phyloP scores from a whole-genome alignment of 2,113 vertebrate genomes.

The Eulemur rufifrons region DNA sequence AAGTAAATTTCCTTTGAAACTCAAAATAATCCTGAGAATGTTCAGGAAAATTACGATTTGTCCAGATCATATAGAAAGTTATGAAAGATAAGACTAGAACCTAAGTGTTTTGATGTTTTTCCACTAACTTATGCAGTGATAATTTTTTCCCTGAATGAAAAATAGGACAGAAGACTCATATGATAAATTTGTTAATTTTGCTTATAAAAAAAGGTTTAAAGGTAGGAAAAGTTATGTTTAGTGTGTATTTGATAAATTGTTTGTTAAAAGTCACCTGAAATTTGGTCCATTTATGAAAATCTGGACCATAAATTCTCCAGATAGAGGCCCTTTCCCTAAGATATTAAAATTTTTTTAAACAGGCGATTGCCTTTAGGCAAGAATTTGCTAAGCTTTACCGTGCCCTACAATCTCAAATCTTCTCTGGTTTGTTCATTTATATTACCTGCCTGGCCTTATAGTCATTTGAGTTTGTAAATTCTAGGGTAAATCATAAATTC shows the following conservation, averaged over 20 bases:
- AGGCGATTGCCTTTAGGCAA: background rate
- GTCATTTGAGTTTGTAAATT: background rate
- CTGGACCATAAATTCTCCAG: background rate
- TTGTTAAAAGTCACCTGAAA: conserved; percentile 3
- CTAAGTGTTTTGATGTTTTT: background rate
- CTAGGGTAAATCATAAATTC: conserved; percentile 28
- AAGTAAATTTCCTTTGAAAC: background rate
- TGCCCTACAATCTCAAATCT: conserved; percentile 9
- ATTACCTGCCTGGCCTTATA: background rate
- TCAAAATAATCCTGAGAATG: background rate
- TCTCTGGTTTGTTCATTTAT: background rate
- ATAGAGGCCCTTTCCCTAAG: background rate
- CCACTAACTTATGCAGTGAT: background rate
- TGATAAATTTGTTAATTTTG: background rate
- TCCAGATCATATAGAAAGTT: background rate
- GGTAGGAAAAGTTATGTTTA: background rate
- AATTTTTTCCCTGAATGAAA: background rate
- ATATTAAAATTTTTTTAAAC: background rate
- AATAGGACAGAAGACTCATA: background rate
- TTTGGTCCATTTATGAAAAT: background rate
- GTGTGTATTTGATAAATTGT: background rate
- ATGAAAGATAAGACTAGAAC: background rate
- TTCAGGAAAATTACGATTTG: background rate
- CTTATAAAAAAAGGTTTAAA: conserved; percentile 1
- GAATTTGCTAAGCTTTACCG: background rate